These are phyloP conservation scores for Eudorcas thomsonii DNA, from an alignment of 2,113 vertebrate species.

Conservation along the genomic window DNA sequence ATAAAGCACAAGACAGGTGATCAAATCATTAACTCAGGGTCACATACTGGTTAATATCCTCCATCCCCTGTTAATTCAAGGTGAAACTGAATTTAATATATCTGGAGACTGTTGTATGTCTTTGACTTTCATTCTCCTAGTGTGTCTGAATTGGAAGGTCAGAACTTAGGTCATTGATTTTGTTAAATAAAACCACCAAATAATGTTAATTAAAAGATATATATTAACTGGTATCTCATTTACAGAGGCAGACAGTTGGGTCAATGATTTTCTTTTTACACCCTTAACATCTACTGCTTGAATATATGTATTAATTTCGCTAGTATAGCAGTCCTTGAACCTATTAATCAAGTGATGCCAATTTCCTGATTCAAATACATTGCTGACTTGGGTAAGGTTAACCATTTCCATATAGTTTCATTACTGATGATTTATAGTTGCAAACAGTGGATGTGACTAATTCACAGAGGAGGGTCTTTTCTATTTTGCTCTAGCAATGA, in stretches of 20 bases:
- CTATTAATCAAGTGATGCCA: conserved; percentile 28
- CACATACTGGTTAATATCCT: conserved; percentile 8
- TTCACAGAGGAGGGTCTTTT: neutral
- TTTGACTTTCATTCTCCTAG: neutral
- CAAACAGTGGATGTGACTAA: neutral
- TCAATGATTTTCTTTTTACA: neutral
- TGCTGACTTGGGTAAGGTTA: neutral
- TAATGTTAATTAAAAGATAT: conserved; percentile 18
- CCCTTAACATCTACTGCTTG: neutral
- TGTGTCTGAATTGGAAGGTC: conserved; percentile 32
- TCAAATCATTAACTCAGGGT: conserved; percentile 43
- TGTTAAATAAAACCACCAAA: conserved; percentile 1
- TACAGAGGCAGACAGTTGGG: conserved; percentile 11
- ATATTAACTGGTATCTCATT: conserved; percentile 11
- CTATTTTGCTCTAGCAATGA: neutral
- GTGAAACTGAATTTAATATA: conserved; percentile 38
- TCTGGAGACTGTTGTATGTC: neutral
- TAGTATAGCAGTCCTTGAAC: neutral
- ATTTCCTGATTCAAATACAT: conserved; percentile 28
- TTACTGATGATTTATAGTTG: conserved; percentile 3
- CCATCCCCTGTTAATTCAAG: conserved; percentile 39
- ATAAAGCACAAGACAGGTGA: conserved; percentile 12
- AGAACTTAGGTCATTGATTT: conserved; percentile 45
- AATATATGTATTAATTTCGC: conserved; percentile 35
- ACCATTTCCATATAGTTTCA: neutral